A percentile compares a stretch with the other conserved stretches of the same genome.
Evolutionary conservation across 2,797 vertebrate genomes (phyloP).

Genomic region (Premnoplex brunnescens): DNA sequence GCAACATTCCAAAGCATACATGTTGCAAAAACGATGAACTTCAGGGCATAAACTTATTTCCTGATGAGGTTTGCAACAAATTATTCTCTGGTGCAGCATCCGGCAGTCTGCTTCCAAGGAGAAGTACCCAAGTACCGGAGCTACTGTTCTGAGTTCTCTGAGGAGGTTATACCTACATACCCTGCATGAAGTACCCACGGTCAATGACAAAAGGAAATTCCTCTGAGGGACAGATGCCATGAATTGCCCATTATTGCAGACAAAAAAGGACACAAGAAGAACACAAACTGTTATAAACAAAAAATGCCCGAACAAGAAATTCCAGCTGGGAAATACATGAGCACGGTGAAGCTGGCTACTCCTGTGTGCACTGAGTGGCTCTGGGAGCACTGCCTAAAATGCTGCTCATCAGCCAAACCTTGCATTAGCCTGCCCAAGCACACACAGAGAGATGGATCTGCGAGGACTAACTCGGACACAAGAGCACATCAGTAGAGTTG

Average conservation of each 20-base stretch:
- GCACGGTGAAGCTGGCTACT: background rate
- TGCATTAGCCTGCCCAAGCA: background rate
- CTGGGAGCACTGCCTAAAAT: background rate
- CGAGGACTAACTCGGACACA: background rate
- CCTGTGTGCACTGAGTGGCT: background rate
- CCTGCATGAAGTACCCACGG: background rate
- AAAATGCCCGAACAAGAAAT: background rate
- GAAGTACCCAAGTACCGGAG: background rate
- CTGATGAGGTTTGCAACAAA: slow-evolving; percentile 8
- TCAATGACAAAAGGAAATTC: background rate
- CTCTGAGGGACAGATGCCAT: background rate
- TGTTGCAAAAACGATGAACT: background rate
- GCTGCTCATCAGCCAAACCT: background rate
- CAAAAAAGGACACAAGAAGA: background rate
- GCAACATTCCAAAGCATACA: background rate
- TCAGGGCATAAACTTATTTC: background rate
- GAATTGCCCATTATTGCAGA: background rate
- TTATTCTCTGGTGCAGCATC: slow-evolving; percentile 3
- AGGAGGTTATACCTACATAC: background rate
- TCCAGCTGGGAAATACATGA: background rate
- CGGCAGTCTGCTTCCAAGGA: background rate
- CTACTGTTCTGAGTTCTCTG: background rate
- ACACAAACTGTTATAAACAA: background rate
- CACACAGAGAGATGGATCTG: background rate
- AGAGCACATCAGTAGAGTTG: background rate